Evolutionary conservation across 2,797 vertebrate genomes (phyloP), one percentile per base, ranked within the genome.

Genomic region (Betta splendens): DNA sequence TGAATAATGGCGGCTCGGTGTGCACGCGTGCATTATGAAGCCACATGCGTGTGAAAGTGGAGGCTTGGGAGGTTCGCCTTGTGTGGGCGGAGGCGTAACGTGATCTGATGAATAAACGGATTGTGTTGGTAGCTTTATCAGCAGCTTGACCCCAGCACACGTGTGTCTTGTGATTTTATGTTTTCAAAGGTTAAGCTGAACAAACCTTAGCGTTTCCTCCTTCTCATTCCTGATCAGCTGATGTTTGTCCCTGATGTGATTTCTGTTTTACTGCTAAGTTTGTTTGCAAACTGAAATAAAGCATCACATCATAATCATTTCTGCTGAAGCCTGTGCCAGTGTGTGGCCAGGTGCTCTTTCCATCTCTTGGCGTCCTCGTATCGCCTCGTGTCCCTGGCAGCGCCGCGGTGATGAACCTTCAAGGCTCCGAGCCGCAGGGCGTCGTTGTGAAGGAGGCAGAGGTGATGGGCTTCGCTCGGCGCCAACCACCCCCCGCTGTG

Each of bases 371-470:
- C 72, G 56, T 61, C 72, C 48, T 20, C 7, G n/a, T 60, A 18
- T 75, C 68, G n/a, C n/a, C n/a, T n/a, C n/a, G n/a, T 28, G 1
- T 45, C 46, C 54, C 60, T 64, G 75, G 77, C 49, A 50, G 62
- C 44, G 4, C 60, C 51, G 62, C 79, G 45, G 18, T 61, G 56
- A 54, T 66, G 66, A 20, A 52, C 61, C 75, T 58, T 26, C 38
- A 72, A 75, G 64, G 77, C 74, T 72, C 68, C 79, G 65, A 46
- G 70, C 85, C 81, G 72, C 49, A 31, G 66, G 84, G 67, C 77
- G 69, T 64, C 43, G 59, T 86, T 90, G 86, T 91, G 78, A 15
- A 9, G 29, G 64, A 35, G 36, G 47, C 9, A 28, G 7, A 22
- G 9, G 15, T 11, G 9, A 9, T 7, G 31, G 10, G 49, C 3